phyloP scores from a whole-genome alignment of 2,113 vertebrate genomes.

The Ophthalmolycus amberensis region DNA sequence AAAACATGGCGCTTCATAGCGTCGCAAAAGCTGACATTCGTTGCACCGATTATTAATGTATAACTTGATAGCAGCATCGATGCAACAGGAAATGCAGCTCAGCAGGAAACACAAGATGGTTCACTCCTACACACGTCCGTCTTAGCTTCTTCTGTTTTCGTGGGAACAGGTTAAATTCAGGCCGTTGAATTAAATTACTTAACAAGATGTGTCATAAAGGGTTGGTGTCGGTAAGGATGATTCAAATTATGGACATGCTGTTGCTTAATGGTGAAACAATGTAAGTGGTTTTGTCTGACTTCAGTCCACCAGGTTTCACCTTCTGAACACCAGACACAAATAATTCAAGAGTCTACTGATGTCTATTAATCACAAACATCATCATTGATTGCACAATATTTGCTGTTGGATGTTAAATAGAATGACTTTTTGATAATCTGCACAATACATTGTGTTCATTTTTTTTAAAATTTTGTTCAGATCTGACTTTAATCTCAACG shows the following conservation, averaged over 20 bases:
- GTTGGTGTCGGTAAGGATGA: neutral
- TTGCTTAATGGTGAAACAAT: neutral
- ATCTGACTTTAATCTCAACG: neutral
- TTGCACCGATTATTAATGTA: neutral
- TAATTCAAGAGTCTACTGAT: neutral
- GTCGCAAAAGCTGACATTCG: accelerated
- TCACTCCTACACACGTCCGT: conserved; percentile 17
- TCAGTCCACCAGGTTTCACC: neutral
- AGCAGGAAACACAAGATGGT: conserved; percentile 34
- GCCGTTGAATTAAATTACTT: neutral
- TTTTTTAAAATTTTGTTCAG: too few species aligned
- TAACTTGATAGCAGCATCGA: neutral
- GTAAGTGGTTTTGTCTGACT: neutral
- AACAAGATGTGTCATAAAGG: neutral
- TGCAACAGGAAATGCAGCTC: conserved; percentile 48
- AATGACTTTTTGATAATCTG: neutral
- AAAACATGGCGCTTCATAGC: too few species aligned
- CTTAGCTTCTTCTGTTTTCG: conserved; percentile 1
- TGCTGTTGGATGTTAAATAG: neutral
- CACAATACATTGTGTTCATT: neutral
- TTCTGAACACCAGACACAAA: neutral
- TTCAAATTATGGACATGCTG: neutral
- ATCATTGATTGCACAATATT: neutral
- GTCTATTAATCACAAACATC: neutral
- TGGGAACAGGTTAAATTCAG: neutral